phyloP scores from a whole-genome alignment of 1,140 invertebrate genomes.

The Bradynema listronoti region DNA sequence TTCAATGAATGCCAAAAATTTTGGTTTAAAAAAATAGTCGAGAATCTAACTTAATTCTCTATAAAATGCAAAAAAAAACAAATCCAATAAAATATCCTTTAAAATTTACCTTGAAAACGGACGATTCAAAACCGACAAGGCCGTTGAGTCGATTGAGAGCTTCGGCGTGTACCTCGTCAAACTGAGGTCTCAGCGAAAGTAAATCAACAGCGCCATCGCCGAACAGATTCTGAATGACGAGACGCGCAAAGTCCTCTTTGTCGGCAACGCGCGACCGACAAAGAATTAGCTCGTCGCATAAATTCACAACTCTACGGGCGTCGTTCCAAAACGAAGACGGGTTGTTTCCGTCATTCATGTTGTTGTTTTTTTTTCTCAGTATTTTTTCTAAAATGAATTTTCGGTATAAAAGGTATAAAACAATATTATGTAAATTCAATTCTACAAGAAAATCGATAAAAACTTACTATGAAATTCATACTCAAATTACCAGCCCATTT shows the following conservation, averaged over 20 bases:
- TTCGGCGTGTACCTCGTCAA: conserved; percentile 21
- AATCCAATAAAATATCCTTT: too few species aligned
- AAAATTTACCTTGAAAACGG: conserved; percentile 24
- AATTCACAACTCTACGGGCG: conserved; percentile 3
- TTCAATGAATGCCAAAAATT: too few species aligned
- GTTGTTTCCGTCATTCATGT: background rate
- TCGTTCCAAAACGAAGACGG: background rate
- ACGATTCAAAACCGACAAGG: conserved; percentile 26
- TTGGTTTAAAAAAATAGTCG: too few species aligned
- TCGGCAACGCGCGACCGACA: conserved; percentile 4
- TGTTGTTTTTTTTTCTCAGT: too few species aligned
- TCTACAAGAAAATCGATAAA: too few species aligned
- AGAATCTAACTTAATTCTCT: too few species aligned
- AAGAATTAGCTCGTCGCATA: conserved; percentile 12
- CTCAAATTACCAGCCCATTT: too few species aligned
- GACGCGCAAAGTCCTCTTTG: conserved; percentile 11
- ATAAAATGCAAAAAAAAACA: too few species aligned
- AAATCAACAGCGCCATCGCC: conserved; percentile 21
- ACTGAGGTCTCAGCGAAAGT: conserved; percentile 14
- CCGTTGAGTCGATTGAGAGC: conserved; percentile 24
- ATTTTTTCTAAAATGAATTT: too few species aligned
- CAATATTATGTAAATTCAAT: too few species aligned
- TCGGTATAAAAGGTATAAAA: too few species aligned
- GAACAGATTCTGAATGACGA: conserved; percentile 20
- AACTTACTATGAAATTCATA: too few species aligned